These are phyloP conservation scores for Drosophila lini DNA, from an alignment of 1,140 invertebrate genomes.

Conservation along the genomic window DNA sequence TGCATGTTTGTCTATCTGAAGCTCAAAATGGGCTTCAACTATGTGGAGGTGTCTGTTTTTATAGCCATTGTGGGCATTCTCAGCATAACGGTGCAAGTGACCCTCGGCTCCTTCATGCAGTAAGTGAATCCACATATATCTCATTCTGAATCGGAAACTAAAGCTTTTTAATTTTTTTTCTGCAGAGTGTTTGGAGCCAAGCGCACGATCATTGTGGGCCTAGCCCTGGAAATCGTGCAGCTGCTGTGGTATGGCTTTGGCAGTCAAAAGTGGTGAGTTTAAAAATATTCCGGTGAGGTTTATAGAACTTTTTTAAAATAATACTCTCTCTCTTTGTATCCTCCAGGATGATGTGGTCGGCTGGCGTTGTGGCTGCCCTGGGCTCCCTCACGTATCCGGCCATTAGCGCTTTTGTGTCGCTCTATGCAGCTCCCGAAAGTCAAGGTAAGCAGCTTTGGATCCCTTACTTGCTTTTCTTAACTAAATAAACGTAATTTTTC, in stretches of 20 bases:
- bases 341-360: slow-evolving; percentile 99
- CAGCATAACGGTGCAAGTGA: slow-evolving; percentile 97
- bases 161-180: too few relatives aligned
- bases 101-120: slow-evolving; percentile 94
- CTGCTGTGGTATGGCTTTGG: slow-evolving; percentile 98
- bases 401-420: slow-evolving; percentile 99
- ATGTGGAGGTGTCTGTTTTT: slow-evolving; percentile 97
- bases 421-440: slow-evolving; percentile 97
- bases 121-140: slow-evolving; percentile 25
- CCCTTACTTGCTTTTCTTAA: not conserved
- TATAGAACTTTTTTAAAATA: too few relatives aligned
- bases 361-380: slow-evolving; percentile 96
- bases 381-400: slow-evolving; percentile 99
- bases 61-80: slow-evolving; percentile 98
- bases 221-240: slow-evolving; percentile 98
- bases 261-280: slow-evolving; percentile 85
- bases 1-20: slow-evolving; percentile 99
- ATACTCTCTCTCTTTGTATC: slow-evolving; percentile 37
- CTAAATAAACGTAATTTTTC: too few relatives aligned
- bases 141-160: too few relatives aligned
- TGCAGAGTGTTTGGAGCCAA: slow-evolving; percentile 92
- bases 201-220: slow-evolving; percentile 98
- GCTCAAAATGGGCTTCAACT: slow-evolving; percentile 98
- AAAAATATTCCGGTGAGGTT: not conserved
- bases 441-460: slow-evolving; percentile 88